Percentiles rank a stretch among this genome's conserved stretches.
phyloP scores from a whole-genome alignment of 2,113 vertebrate genomes.

The Rhea americana region DNA sequence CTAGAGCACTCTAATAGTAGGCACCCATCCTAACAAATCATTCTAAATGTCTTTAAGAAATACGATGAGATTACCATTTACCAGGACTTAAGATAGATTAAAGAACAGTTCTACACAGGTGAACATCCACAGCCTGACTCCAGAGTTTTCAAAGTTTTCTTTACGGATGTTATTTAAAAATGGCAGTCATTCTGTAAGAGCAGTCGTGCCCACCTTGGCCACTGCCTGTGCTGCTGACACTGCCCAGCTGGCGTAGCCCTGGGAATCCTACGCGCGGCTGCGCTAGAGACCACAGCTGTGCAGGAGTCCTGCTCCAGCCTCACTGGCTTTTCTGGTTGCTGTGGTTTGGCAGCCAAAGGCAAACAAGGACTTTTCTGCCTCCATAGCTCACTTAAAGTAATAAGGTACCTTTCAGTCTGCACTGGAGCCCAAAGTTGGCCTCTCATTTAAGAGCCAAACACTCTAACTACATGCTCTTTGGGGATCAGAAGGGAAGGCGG shows the following conservation, averaged over 20 bases:
- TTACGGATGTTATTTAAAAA: background rate
- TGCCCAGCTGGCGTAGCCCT: fast-evolving
- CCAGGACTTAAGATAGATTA: background rate
- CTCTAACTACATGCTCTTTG: background rate
- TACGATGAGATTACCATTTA: background rate
- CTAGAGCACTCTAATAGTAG: background rate
- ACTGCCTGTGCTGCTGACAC: no score
- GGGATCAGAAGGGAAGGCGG: background rate
- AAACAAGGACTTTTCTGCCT: background rate
- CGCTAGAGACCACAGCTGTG: background rate
- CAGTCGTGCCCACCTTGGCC: background rate
- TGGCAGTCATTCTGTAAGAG: background rate
- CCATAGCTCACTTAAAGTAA: background rate
- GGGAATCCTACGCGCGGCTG: background rate
- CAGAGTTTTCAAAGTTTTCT: slow-evolving; percentile 9
- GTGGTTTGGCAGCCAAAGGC: background rate
- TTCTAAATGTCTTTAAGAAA: background rate
- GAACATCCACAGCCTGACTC: background rate
- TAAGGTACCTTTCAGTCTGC: background rate
- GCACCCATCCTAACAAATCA: background rate
- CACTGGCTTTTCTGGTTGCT: background rate
- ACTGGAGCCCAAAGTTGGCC: background rate
- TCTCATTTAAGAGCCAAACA: background rate
- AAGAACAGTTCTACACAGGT: background rate
- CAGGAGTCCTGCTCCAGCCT: background rate